Evolutionary conservation across 2,797 vertebrate species (phyloP), one percentile per base, ranked within the genome.

Genomic region (Chromobotia macracanthus): DNA sequence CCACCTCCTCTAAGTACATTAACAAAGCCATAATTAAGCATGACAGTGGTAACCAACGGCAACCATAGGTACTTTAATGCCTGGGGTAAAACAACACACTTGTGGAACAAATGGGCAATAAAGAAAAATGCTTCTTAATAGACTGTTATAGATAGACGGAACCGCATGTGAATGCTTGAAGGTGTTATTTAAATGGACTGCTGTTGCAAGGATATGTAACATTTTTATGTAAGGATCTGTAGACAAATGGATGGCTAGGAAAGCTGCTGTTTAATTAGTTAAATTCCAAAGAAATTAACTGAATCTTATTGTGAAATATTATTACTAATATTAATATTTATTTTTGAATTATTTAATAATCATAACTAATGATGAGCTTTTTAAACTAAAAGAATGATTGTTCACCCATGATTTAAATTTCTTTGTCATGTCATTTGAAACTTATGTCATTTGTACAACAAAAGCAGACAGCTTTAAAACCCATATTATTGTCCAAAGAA

Each of bases 1-100:
- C 50, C 64, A 74, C 61, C 66, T 51, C 48, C 66, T 48, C 25
- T 19, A 23, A 80, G 67, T 77, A 66, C 63, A 60, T 82, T 75
- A 73, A 79, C 82, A 48, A 82, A 77, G 79, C 58, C 35, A 76
- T 84, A 83, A 84, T 86, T 81, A 86, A 72, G 31, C 72, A 58
- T 61, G 68, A 73, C 60, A 69, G 41, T 19, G 9, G 78, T 82
- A 75, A 84, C 71, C 53, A 73, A 9, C 60, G 60, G 82, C 65
- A 78, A 86, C 77, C 48, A 23, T 61, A 66, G 77, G 58, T 55
- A 75, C 66, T 53, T 60, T 25, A 31, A 38, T 60, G 66, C 51
- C 60, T 44, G 18, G 63, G 66, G 69, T 73, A 55, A 80, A 53
- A 48, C 50, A 66, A 72, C 65, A 70, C 65, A 51, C 23, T 58